Evolutionary conservation across 2,888 invertebrate species (phyloP).

Genomic region (Plutella xylostella): DNA sequence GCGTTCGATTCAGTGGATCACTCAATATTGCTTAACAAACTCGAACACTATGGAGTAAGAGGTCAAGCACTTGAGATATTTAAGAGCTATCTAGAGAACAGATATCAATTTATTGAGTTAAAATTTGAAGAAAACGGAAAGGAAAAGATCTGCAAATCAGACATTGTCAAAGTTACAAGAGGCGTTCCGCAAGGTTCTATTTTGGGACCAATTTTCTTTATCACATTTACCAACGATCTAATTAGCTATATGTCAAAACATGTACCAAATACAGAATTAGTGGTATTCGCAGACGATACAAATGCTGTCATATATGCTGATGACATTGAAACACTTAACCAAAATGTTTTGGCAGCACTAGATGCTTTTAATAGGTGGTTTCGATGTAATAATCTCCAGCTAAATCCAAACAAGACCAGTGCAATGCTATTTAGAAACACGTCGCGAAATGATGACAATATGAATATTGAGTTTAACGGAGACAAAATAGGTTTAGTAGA

Average conservation of each 20-base stretch:
- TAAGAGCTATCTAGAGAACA: too few relatives aligned
- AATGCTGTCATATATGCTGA: neutral
- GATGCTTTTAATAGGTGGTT: neutral
- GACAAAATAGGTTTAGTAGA: neutral
- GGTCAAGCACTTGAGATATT: neutral
- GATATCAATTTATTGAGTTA: neutral
- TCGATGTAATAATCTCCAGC: neutral
- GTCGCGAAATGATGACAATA: neutral
- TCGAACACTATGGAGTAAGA: conserved; percentile 2
- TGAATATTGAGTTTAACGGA: neutral
- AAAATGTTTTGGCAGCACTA: neutral
- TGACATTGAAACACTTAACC: neutral
- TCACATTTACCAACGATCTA: neutral
- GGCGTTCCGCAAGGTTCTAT: neutral
- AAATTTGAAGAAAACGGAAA: neutral
- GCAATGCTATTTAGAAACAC: neutral
- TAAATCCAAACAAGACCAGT: neutral
- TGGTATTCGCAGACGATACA: neutral
- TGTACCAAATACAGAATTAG: neutral
- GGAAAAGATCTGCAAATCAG: neutral
- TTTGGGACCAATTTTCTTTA: neutral
- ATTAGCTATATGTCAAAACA: neutral
- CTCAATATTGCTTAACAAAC: neutral
- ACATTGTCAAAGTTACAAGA: neutral
- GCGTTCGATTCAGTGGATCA: neutral